Evolutionary conservation across 2,797 vertebrate genomes (phyloP).

Genomic region (Nothura maculosa): DNA sequence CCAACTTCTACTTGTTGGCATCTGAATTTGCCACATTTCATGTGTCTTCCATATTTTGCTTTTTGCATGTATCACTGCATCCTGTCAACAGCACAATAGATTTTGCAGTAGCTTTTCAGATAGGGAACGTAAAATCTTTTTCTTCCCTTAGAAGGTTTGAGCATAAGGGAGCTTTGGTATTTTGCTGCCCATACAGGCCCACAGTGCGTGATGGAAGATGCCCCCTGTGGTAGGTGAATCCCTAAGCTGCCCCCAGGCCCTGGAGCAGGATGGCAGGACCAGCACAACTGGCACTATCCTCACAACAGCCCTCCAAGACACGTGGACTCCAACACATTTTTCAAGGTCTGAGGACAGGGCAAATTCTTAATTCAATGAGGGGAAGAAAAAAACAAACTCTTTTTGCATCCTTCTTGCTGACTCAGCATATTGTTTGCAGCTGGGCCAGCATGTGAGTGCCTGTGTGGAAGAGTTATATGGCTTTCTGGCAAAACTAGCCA

Average conservation of each 20-base stretch:
- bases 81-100: not conserved
- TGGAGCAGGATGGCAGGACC: rapidly evolving
- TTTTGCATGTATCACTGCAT: not conserved
- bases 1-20: not conserved
- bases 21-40: constrained; percentile 36
- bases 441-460: constrained; percentile 36
- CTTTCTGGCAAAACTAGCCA: constrained; percentile 64
- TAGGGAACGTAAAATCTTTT: not conserved
- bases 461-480: constrained; percentile 56
- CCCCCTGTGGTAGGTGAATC: not conserved
- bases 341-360: constrained; percentile 50
- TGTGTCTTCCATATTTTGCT: not conserved
- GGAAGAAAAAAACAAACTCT: constrained; percentile 16
- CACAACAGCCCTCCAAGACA: not conserved
- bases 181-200: not conserved
- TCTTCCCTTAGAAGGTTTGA: not conserved
- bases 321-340: not conserved
- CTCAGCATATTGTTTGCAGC: constrained; percentile 58
- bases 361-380: constrained; percentile 37
- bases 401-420: constrained; percentile 37
- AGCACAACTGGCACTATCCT: rapidly evolving
- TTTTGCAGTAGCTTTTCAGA: not conserved
- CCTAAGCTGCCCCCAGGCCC: not conserved
- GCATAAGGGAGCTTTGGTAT: rapidly evolving
- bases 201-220: rapidly evolving